Percentiles rank a stretch among this genome's conserved stretches.
Evolutionary conservation across 2,888 invertebrate genomes (phyloP).

Genomic region (Tachystola acroxantha): DNA sequence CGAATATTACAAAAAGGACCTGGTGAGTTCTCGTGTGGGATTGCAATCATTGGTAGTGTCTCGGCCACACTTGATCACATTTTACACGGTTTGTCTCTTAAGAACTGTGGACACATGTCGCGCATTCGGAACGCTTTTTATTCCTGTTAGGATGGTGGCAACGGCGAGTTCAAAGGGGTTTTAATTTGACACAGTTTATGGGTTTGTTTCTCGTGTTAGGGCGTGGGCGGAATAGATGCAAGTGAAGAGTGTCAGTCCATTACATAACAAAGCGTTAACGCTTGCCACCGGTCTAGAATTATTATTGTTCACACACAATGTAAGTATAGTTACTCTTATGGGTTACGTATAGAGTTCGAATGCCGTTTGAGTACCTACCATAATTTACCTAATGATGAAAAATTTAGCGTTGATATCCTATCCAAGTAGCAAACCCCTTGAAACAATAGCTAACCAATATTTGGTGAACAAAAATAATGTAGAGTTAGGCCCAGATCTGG

Average conservation of each 20-base stretch:
- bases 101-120: slow-evolving; percentile 68
- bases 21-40: too few species aligned
- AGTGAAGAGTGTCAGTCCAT: slow-evolving; percentile 25
- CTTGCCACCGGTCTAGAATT: background rate
- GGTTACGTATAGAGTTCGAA: too few species aligned
- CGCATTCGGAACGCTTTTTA: slow-evolving; percentile 58
- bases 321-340: too few species aligned
- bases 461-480: too few species aligned
- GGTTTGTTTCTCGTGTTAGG: slow-evolving; percentile 46
- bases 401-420: too few species aligned
- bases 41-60: background rate
- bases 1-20: too few species aligned
- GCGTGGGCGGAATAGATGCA: slow-evolving; percentile 36
- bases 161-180: slow-evolving; percentile 68
- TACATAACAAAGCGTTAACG: slow-evolving; percentile 26
- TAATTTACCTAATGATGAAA: too few species aligned
- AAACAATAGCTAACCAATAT: too few species aligned
- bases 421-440: too few species aligned
- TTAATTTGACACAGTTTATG: slow-evolving; percentile 73
- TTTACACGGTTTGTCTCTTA: slow-evolving; percentile 63
- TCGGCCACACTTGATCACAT: slow-evolving; percentile 54
- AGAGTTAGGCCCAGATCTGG: too few species aligned
- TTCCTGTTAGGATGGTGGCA: slow-evolving; percentile 60
- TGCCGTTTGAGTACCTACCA: too few species aligned
- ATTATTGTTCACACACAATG: too few species aligned